Evolutionary conservation across 2,113 vertebrate species (phyloP).

Genomic region (Myiagra hebetior): DNA sequence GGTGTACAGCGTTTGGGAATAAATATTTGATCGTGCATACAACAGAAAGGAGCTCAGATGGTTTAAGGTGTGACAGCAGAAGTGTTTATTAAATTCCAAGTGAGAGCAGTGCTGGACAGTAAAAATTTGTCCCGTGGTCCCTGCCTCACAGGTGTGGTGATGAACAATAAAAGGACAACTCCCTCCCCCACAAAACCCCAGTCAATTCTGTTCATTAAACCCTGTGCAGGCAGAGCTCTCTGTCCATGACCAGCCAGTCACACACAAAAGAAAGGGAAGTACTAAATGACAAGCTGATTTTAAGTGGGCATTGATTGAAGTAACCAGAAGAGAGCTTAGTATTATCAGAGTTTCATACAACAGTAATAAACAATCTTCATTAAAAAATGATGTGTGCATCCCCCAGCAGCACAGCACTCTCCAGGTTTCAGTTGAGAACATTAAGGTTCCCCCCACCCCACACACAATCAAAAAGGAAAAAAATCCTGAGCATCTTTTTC

Average conservation of each 20-base stretch:
- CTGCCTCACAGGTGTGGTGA: conserved; percentile 24
- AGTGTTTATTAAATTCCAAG: conserved; percentile 57
- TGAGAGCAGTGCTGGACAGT: conserved; percentile 19
- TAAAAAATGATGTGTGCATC: not conserved
- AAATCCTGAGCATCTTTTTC: not conserved
- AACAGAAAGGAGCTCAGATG: conserved; percentile 58
- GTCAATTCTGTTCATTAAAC: not conserved
- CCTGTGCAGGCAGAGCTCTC: conserved; percentile 2
- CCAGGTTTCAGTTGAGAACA: not conserved
- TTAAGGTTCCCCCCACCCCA: not conserved
- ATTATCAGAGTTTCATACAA: conserved; percentile 1
- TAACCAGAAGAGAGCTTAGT: conserved; percentile 20
- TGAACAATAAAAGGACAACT: not conserved
- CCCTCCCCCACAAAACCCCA: not conserved
- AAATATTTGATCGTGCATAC: conserved; percentile 69
- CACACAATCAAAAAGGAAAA: not conserved
- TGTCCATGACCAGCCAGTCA: not conserved
- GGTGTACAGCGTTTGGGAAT: conserved; percentile 58
- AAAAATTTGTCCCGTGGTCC: not conserved
- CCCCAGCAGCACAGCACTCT: not conserved
- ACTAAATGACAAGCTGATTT: conserved; percentile 42
- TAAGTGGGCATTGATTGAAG: conserved; percentile 48
- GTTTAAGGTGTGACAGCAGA: conserved; percentile 67
- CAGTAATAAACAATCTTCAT: conserved; percentile 25
- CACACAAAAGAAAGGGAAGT: conserved; percentile 18